These are phyloP conservation scores for Chrysotoxum bicinctum DNA, from an alignment of 2,888 invertebrate species.

Conservation along the genomic window DNA sequence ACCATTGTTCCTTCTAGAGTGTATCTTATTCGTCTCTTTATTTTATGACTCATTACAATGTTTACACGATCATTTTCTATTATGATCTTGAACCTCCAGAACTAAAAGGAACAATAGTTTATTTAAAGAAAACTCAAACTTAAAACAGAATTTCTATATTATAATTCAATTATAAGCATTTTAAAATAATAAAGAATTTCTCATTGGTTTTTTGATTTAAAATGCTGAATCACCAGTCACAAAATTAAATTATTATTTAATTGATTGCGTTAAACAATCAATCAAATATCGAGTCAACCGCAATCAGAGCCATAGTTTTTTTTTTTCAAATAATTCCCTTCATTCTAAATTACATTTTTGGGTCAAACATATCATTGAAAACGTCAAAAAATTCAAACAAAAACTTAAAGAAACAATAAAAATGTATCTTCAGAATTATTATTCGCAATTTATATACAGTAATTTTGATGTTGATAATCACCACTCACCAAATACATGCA, in stretches of 20 bases:
- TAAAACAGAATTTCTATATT: too few species aligned
- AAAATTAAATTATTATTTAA: background rate
- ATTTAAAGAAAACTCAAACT: too few species aligned
- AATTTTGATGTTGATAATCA: slow-evolving; percentile 50
- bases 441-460: slow-evolving; percentile 2
- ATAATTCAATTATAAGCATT: too few species aligned
- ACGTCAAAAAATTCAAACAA: background rate
- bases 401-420: background rate
- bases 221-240: too few species aligned
- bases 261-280: background rate
- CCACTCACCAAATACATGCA: slow-evolving; percentile 49
- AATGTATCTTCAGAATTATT: background rate
- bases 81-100: too few species aligned
- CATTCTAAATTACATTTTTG: background rate
- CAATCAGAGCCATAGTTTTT: background rate
- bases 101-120: too few species aligned
- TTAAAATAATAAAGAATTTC: too few species aligned
- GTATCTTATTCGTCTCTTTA: too few species aligned
- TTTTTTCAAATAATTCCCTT: background rate
- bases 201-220: too few species aligned
- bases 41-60: too few species aligned
- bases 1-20: too few species aligned
- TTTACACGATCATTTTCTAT: too few species aligned
- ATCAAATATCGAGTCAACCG: background rate
- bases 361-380: background rate